Conservation (phyloP, 2,113 vertebrate genomes). For the Odocoileus virginianus region DNA sequence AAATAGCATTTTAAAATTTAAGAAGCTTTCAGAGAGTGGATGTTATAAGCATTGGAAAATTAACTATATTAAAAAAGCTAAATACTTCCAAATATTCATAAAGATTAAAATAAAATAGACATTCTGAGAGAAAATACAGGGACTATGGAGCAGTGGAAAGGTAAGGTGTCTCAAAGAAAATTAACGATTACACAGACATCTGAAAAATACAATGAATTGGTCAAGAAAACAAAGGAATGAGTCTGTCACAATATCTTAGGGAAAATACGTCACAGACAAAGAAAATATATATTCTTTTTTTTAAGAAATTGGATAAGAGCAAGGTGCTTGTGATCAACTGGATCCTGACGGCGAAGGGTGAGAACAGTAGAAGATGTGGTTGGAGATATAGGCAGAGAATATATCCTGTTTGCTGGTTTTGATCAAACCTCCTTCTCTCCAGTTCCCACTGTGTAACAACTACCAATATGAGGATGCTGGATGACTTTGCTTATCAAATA, state of each 20-base stretch:
- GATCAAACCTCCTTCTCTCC: background rate
- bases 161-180: background rate
- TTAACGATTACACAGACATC: background rate
- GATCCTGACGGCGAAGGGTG: background rate
- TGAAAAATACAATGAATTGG: background rate
- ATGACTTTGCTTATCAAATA: background rate
- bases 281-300: background rate
- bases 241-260: background rate
- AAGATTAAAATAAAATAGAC: background rate
- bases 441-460: rapidly evolving
- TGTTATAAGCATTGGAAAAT: background rate
- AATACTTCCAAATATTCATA: background rate
- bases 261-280: background rate
- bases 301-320: background rate
- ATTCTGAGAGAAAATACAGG: background rate
- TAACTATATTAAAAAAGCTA: background rate
- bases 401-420: background rate
- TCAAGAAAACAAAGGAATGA: background rate
- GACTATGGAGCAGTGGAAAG: background rate
- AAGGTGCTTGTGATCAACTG: rapidly evolving
- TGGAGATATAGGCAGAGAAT: background rate
- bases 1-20: rapidly evolving
- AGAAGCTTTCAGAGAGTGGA: no score
- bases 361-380: background rate
- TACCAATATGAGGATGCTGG: rapidly evolving